Evolutionary conservation across 2,797 vertebrate genomes (phyloP).

Genomic region (Gephyroberyx darwinii): DNA sequence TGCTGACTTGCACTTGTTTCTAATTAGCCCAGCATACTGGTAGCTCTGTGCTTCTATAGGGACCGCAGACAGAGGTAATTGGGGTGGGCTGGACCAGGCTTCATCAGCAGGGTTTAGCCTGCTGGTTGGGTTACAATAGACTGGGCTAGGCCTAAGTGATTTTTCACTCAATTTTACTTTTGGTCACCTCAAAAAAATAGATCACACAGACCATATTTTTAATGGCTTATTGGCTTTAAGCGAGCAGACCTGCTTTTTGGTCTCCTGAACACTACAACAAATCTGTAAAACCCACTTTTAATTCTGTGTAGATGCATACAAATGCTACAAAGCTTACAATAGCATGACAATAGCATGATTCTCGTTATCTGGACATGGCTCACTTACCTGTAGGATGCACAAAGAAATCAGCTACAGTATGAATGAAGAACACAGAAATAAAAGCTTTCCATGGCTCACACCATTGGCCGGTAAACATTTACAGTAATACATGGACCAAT

Average conservation of each 20-base stretch:
- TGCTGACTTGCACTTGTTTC: constrained; percentile 58
- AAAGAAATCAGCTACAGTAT: too few species aligned
- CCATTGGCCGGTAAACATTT: too few species aligned
- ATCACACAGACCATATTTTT: constrained; percentile 20
- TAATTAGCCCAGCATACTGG: constrained; percentile 58
- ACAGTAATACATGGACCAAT: too few species aligned
- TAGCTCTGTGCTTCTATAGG: constrained; percentile 28
- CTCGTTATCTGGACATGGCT: too few species aligned
- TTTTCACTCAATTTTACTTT: constrained; percentile 20
- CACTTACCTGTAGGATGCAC: too few species aligned
- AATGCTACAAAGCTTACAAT: too few species aligned
- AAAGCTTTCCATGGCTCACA: too few species aligned
- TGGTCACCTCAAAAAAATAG: constrained; percentile 37
- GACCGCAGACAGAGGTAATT: constrained; percentile 6
- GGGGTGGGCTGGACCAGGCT: constrained; percentile 8
- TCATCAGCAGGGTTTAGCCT: constrained; percentile 33
- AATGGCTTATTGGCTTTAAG: not conserved
- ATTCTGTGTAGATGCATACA: not conserved
- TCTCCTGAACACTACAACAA: not conserved
- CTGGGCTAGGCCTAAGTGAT: constrained; percentile 18
- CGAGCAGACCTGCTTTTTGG: not conserved
- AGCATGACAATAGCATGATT: too few species aligned
- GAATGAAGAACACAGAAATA: too few species aligned
- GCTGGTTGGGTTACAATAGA: constrained; percentile 19
- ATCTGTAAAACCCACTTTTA: not conserved